Conservation (phyloP, 2,113 vertebrate species). For the Leucopternis melanops region DNA sequence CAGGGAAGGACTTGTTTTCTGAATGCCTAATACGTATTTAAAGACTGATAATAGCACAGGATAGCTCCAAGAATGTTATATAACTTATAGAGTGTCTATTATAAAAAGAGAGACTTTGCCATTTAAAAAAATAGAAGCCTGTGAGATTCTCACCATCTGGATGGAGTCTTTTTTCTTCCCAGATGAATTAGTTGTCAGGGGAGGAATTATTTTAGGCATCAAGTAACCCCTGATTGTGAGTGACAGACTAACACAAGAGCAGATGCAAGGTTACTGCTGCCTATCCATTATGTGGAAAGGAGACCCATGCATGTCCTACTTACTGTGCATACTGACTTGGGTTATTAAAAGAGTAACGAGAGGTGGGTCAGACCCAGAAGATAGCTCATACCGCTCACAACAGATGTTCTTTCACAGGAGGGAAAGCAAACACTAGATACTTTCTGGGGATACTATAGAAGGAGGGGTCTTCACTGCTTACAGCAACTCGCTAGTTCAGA, state of each 20-base stretch:
- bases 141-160: constrained; percentile 62
- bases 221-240: constrained; percentile 58
- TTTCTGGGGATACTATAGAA: background rate
- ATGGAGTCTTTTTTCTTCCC: constrained; percentile 63
- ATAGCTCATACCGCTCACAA: background rate
- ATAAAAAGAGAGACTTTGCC: constrained; percentile 6
- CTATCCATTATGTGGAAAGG: constrained; percentile 32
- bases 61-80: constrained; percentile 43
- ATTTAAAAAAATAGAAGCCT: background rate
- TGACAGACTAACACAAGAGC: constrained; percentile 65
- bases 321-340: background rate
- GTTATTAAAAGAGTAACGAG: constrained; percentile 1
- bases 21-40: background rate
- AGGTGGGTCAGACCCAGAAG: constrained; percentile 6
- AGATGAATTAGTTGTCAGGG: constrained; percentile 63
- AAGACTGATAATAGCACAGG: background rate
- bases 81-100: constrained; percentile 5
- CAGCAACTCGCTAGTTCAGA: background rate
- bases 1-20: constrained; percentile 34
- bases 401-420: constrained; percentile 4
- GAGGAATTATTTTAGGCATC: constrained; percentile 67
- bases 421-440: background rate
- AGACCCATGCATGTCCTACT: constrained; percentile 22
- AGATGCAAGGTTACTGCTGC: constrained; percentile 54
- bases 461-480: background rate